Base-by-base conservation (phyloP, 1,140 invertebrate genomes). In the Drosophila kepulauana region DNA sequence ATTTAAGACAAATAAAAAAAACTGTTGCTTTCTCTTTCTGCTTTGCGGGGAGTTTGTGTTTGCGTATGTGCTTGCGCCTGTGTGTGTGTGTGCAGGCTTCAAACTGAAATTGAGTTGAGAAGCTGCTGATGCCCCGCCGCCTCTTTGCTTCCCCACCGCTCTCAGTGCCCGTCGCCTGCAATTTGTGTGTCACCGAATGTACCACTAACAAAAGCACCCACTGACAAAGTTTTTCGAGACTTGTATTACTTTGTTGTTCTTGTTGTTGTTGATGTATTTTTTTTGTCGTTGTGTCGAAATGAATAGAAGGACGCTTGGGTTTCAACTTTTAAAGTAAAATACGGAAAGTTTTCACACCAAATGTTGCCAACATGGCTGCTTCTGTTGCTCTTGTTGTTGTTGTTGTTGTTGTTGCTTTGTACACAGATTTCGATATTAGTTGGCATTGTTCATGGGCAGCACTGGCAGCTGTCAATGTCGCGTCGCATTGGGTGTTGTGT, bases 1-100 rank as follows among this genome's bases (percentile, higher is more conserved):
- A 87, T 87, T 87, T 87, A 87, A 87, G 82, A 65, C 84, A 78
- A 88, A 87, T 87, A 82, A 72, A 63, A 51, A 75, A 77, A 77
- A 73, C 69, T 77, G 70, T 77, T 73, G 75, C 63, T 77, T 67
- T 77, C 75, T 73, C 63, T 61, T 45, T 75, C 61, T 54, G 45
- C 16, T 28, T 10, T 25, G 15, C 28, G 59, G 15, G 16, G n/a
- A 11, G 28, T 6, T 13, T 20, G 16, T 7, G 35, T 6, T 38
- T 38, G 35, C 10, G 10, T 38, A 10, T 38, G 35, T 38, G 35
- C 10, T 2, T 7, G 20, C 20, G 20, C 20, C 3, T 25, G 15
- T 6, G n/a, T 30, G 38, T 30, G 38, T 33, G 20, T 11, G 61
- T 64, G 51, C 67, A 64, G 68, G 76, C 71, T 86, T 73, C 65